Evolutionary conservation across 1,140 invertebrate species (phyloP).

Genomic region (Stenopsyche tienmushanensis): DNA sequence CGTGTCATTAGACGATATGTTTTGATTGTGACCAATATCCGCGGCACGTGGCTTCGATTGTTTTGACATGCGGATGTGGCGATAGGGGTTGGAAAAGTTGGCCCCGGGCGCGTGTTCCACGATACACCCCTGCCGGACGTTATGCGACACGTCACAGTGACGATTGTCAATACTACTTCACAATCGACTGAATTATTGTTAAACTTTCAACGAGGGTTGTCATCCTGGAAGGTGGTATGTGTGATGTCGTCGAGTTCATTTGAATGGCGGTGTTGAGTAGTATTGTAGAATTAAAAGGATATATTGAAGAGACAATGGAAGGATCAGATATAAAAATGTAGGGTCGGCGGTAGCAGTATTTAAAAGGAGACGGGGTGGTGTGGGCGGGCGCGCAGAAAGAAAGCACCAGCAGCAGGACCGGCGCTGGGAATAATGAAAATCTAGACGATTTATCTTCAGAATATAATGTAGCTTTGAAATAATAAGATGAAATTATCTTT

Average conservation of each 20-base stretch:
- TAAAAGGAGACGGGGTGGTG: not conserved
- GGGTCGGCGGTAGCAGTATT: too few relatives aligned
- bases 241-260: too few relatives aligned
- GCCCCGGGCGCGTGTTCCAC: not conserved
- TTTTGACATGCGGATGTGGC: conserved; percentile 1
- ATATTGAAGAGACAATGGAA: too few relatives aligned
- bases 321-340: too few relatives aligned
- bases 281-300: too few relatives aligned
- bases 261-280: too few relatives aligned
- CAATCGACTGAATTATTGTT: too few relatives aligned
- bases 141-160: too few relatives aligned
- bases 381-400: conserved; percentile 21
- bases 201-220: too few relatives aligned
- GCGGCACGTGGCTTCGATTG: conserved; percentile 13
- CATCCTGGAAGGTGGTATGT: too few relatives aligned
- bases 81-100: too few relatives aligned
- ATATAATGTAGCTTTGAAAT: conserved; percentile 43
- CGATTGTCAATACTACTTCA: too few relatives aligned
- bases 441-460: conserved; percentile 42
- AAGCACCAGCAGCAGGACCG: conserved; percentile 13
- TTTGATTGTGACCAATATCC: conserved; percentile 24
- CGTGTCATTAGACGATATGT: conserved; percentile 11
- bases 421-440: conserved; percentile 40
- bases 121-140: not conserved
- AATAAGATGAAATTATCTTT: conserved; percentile 43